A percentile compares a stretch with the other conserved stretches of the same genome.
Conservation (phyloP, 2,888 invertebrate species). For the Ectemnius cavifrons region DNA sequence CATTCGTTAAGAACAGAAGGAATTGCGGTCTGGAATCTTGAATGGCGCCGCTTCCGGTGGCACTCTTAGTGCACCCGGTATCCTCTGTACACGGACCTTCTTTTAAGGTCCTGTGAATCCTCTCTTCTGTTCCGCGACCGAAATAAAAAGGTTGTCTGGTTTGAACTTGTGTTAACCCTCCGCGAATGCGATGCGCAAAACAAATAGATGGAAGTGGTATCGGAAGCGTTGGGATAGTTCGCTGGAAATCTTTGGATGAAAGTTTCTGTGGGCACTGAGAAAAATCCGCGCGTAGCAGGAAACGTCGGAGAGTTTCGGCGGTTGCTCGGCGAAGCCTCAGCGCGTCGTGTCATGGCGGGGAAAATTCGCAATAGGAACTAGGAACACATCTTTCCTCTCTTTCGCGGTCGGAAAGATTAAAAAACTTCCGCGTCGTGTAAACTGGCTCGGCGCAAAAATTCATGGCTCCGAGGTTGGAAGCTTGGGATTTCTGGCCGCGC, state of each 20-base stretch:
- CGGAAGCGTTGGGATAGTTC: conserved; percentile 7
- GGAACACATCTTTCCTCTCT: background rate
- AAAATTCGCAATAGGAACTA: conserved; percentile 17
- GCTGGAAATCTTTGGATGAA: conserved; percentile 11
- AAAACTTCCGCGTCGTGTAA: conserved; percentile 32
- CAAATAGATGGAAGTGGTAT: background rate
- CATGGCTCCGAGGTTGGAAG: conserved; percentile 1
- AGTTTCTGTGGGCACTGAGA: conserved; percentile 10
- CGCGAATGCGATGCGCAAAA: background rate
- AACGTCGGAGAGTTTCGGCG: background rate
- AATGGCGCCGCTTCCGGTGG: background rate
- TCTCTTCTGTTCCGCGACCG: background rate
- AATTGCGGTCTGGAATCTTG: conserved; percentile 13
- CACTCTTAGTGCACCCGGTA: background rate
- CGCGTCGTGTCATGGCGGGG: conserved; percentile 20
- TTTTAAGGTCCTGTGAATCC: background rate
- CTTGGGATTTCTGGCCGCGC: conserved; percentile 16
- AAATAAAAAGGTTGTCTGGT: conserved; percentile 5
- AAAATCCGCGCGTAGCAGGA: conserved; percentile 3
- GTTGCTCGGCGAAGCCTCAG: conserved; percentile 3
- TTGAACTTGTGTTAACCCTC: conserved; percentile 14
- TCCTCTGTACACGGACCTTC: background rate
- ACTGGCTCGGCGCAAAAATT: conserved; percentile 16
- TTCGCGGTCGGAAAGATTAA: conserved; percentile 19
- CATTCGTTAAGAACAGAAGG: conserved; percentile 13